A percentile compares a stretch with the other conserved stretches of the same genome.
These are phyloP conservation scores for Aegotheles bennettii DNA, from an alignment of 2,113 vertebrate species.

Conservation along the genomic window DNA sequence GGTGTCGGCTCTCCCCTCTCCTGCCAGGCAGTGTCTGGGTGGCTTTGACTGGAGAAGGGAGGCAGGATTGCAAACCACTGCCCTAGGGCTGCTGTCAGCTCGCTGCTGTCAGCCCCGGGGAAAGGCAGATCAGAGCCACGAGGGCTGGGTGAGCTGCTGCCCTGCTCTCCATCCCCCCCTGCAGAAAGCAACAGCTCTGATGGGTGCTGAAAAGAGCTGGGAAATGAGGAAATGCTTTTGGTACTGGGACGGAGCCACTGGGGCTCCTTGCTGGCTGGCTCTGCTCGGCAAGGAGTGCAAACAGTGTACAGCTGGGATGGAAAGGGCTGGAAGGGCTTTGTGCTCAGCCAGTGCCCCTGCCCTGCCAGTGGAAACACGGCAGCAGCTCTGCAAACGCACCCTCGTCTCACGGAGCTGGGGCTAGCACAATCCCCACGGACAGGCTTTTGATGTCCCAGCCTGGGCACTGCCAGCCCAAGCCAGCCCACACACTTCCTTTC, in stretches of 20 bases:
- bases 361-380: neutral
- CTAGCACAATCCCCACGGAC: neutral
- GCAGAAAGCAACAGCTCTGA: neutral
- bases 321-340: neutral
- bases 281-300: accelerated
- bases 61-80: neutral
- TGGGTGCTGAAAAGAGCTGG: neutral
- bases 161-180: neutral
- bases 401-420: neutral
- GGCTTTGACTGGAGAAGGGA: neutral
- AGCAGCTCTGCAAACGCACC: neutral
- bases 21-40: neutral
- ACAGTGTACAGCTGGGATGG: accelerated
- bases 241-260: neutral
- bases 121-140: neutral
- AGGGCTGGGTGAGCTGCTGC: neutral
- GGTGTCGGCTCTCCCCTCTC: neutral
- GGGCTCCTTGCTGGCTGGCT: neutral
- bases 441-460: neutral
- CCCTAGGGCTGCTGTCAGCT: neutral
- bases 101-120: neutral
- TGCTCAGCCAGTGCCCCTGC: neutral
- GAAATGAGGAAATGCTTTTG: neutral
- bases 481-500: neutral
- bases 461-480: neutral